Percentiles rank a stretch among this genome's conserved stretches.
phyloP scores from a whole-genome alignment of 2,113 vertebrate genomes.

The Machaerirhynchus nigripectus region DNA sequence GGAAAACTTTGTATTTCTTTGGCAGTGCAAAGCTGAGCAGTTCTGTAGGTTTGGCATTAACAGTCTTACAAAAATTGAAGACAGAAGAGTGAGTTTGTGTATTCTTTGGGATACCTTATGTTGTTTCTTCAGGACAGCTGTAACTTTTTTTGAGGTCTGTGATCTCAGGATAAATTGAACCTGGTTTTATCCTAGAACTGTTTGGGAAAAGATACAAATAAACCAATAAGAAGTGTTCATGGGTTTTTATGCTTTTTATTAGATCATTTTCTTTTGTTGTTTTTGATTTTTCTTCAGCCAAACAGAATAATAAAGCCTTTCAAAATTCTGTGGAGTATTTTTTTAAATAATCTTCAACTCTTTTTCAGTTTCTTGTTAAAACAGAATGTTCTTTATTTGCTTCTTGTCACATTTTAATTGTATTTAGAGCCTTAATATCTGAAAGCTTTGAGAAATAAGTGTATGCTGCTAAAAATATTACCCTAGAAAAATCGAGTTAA shows the following conservation, averaged over 20 bases:
- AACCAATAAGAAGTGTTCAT: neutral
- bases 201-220: neutral
- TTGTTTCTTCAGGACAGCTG: neutral
- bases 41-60: neutral
- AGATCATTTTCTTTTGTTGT: neutral
- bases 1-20: neutral
- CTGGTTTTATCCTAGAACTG: fast-evolving
- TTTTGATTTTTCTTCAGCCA: neutral
- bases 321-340: neutral
- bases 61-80: neutral
- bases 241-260: neutral
- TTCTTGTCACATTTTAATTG: neutral
- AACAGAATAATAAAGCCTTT: neutral
- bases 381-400: neutral
- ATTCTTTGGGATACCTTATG: neutral
- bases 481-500: neutral
- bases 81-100: neutral
- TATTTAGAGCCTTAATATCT: neutral
- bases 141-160: neutral
- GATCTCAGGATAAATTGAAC: neutral
- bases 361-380: neutral
- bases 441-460: neutral
- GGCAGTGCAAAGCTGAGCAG: neutral
- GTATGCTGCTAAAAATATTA: neutral
- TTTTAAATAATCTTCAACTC: neutral